Evolutionary conservation across 2,113 vertebrate species (phyloP), one percentile per base, ranked within the genome.

Genomic region (Caloenas nicobarica): DNA sequence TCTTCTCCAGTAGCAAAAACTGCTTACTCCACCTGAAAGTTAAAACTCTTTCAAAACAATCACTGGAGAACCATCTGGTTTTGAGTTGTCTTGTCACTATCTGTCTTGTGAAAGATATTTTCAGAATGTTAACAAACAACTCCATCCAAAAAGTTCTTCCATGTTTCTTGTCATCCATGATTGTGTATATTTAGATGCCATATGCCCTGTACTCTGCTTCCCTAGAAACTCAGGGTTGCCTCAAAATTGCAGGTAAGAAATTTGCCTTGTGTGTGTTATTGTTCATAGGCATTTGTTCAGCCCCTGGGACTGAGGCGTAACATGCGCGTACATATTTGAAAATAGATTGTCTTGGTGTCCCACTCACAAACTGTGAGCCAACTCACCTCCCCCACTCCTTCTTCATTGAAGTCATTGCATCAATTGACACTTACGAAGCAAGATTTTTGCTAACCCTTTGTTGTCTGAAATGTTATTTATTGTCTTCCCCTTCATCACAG

Each of bases 61-160:
- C 34, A 16, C 65, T 61, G 76, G n/a, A 58, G 86, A 88, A 79
- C 72, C 90, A 93, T 93, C 95, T 96, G 95, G 57, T 60, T 94
- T 95, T 62, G 88, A 94, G 64, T 94, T 90, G 65, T 34, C 95
- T 95, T 93, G 82, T 96, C 93, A 93, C 65, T 89, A 74, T 64
- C 88, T 79, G 42, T 86, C 91, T 86, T 71, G 69, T 72, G 65
- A 81, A 89, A 91, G 91, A 68, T 91, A 93, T 91, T 95, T 95
- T 89, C 89, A 71, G 93, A 86, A 92, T 50, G 77, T 87, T 94
- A 93, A 81, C 82, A 93, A 91, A 85, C 65, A 94, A 8, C 57
- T 69, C 34, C 34, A 79, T 92, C 83, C 86, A 86, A 87, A 93
- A 96, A 84, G 70, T 91, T 95, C 89, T 76, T 93, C 89, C 73